Evolutionary conservation across 1,140 invertebrate genomes (phyloP).

Genomic region (Drosophila pseudoananassae): DNA sequence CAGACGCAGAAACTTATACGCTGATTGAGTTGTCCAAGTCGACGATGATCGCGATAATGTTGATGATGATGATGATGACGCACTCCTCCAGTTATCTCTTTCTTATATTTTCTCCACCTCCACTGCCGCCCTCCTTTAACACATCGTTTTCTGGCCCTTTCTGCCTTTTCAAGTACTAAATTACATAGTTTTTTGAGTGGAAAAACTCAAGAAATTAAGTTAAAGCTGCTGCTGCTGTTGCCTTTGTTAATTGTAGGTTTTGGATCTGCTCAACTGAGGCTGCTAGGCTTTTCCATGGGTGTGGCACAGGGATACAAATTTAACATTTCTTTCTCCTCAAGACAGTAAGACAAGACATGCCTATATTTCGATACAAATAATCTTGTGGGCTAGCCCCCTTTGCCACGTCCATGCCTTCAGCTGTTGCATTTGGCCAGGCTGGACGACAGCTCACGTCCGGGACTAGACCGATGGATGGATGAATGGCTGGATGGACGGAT

Average conservation of each 20-base stretch:
- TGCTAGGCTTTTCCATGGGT: conserved; percentile 17
- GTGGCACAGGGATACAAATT: not conserved
- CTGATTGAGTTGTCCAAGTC: conserved; percentile 71
- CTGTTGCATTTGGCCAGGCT: conserved; percentile 62
- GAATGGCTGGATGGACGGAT: conserved; percentile 18
- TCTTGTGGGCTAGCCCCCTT: not conserved
- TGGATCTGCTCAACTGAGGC: conserved; percentile 24
- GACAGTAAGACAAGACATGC: not conserved
- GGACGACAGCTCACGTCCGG: conserved; percentile 69
- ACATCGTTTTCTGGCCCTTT: conserved; percentile 51
- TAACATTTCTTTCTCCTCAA: not conserved
- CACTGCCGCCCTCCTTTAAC: conserved; percentile 37
- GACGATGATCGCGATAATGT: conserved; percentile 10
- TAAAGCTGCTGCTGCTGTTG: conserved; percentile 60
- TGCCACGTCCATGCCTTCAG: not conserved
- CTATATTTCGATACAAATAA: not conserved
- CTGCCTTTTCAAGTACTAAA: conserved; percentile 73
- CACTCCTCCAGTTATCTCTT: conserved; percentile 49
- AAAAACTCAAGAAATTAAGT: conserved; percentile 81
- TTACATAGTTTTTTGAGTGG: conserved; percentile 81
- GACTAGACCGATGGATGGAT: conserved; percentile 37
- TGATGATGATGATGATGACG: conserved; percentile 24
- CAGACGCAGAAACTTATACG: conserved; percentile 61
- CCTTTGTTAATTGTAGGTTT: conserved; percentile 73
- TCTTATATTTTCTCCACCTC: conserved; percentile 36